Evolutionary conservation across 2,888 invertebrate genomes (phyloP), one percentile per base, ranked within the genome.

Genomic region (Clistopyga incitator): DNA sequence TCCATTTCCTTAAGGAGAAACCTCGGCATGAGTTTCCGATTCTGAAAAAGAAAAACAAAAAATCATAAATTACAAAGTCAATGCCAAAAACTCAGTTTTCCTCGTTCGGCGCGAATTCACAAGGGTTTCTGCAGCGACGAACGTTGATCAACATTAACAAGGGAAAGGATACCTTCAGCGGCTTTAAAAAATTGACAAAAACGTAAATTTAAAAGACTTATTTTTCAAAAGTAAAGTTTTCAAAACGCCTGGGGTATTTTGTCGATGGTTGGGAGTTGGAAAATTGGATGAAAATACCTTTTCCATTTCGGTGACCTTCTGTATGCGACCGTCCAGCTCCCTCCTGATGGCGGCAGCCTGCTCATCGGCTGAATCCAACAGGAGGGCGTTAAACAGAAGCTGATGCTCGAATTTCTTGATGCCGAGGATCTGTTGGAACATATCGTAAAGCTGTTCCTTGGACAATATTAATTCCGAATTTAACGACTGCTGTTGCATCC

Each of bases 1-100:
- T 99, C 99, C 99, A 99, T 99, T 95, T 99, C 99, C 95, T 99
- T 99, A 89, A 99, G 96, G 86, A 99, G 99, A 95, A 99, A 99
- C 95, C 98, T 99, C 89, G 99, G 99, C 98, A 99, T 98, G 91
- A 99, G 94, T 94, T 98, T 98, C 90, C 98, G 97, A 94, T 99
- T 98, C 97, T 98, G 94, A 88, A 80, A 86, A 68, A 85, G 8
- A 25, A 13, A 25, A 15, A 10, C 10, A 0, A 38, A n/a, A n/a
- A n/a, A n/a, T n/a, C n/a, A 38, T 38, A 0, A 29, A 29, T 2
- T 2, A 29, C 29, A 38, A 38, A 38, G 8, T 10, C 6, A 38
- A 10, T 38, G 38, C 1, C 1, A 10, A 38, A 10, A 38, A 0
- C 10, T 38, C 10, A 10, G 10, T 2, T 38, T 38, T 8, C 10